Evolutionary conservation across 2,888 invertebrate species (phyloP), one percentile per base, ranked within the genome.

Genomic region (Eremobia ochroleuca): DNA sequence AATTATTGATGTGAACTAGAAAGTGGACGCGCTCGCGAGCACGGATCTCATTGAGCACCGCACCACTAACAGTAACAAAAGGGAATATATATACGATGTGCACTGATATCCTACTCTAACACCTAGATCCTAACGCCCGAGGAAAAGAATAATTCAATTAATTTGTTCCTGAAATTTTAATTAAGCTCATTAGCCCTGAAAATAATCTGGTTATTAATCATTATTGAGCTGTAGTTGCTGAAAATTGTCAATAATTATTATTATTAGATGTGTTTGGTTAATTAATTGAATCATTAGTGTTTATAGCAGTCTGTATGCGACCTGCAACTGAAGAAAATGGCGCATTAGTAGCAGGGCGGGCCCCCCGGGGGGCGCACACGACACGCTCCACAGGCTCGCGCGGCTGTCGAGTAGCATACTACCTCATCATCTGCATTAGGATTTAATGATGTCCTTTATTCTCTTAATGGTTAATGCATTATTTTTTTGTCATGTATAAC

Each of bases 101-200:
- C 79, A 72, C 70, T 73, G 70, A 68, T 55, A 79, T 74, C 90
- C 90, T 88, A 87, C 75, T 81, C 89, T 91, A 90, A 73, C 62
- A 65, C 83, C 83, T 85, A 82, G 83, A 77, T 88, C 91, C 93
- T 94, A 94, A 88, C 90, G 91, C 93, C 91, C 94, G 94, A 93
- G 93, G 94, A 94, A 92, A 91, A 83, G 67, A 93, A 92, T 90
- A 87, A 89, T 88, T 89, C 88, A 86, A 91, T 92, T 90, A 91
- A 90, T 90, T 92, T 90, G 76, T 90, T 92, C 96, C 96, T 96
- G 96, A 95, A 96, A 96, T 93, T 93, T 94, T 91, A 95, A 94
- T 92, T 82, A 87, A 87, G 87, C 83, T 88, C 73, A 87, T 95
- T 95, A 96, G 91, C 92, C 92, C 96, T 96, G 96, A 96, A 96